These are phyloP conservation scores for Helleia helle DNA, from an alignment of 2,888 invertebrate genomes.

Conservation along the genomic window DNA sequence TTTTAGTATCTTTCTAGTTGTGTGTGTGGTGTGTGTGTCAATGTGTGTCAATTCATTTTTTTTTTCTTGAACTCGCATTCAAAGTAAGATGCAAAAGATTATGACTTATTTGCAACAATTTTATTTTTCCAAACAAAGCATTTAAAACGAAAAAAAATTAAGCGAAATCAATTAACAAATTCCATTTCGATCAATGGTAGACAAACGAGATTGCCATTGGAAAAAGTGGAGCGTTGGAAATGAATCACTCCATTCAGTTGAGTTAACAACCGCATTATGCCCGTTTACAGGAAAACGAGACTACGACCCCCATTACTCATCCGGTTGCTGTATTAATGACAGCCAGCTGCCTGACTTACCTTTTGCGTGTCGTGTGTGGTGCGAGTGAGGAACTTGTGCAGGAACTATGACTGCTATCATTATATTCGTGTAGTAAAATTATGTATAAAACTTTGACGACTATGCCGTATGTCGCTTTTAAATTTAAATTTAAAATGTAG, in stretches of 20 bases:
- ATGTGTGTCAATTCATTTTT: too few relatives aligned
- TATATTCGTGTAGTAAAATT: too few relatives aligned
- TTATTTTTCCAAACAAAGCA: too few relatives aligned
- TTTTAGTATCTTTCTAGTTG: too few relatives aligned
- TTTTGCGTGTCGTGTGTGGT: constrained; percentile 30
- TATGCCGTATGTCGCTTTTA: too few relatives aligned
- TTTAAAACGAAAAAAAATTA: background rate
- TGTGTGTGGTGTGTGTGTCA: too few relatives aligned
- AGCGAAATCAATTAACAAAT: constrained; percentile 5
- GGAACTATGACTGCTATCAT: background rate
- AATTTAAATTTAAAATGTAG: too few relatives aligned
- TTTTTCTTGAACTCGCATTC: too few relatives aligned
- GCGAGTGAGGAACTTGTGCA: constrained; percentile 23
- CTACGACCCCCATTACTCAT: constrained; percentile 45
- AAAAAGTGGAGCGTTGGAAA: constrained; percentile 18
- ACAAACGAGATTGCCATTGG: constrained; percentile 14
- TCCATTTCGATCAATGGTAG: constrained; percentile 11
- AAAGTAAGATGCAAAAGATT: background rate
- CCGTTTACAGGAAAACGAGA: constrained; percentile 37
- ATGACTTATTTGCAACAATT: background rate
- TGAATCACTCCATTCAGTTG: constrained; percentile 37
- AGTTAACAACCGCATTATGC: constrained; percentile 54
- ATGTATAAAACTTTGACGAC: too few relatives aligned
- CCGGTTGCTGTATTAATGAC: constrained; percentile 56
- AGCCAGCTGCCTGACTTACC: constrained; percentile 61